phyloP scores from a whole-genome alignment of 2,113 vertebrate species.

The Panurus biarmicus region DNA sequence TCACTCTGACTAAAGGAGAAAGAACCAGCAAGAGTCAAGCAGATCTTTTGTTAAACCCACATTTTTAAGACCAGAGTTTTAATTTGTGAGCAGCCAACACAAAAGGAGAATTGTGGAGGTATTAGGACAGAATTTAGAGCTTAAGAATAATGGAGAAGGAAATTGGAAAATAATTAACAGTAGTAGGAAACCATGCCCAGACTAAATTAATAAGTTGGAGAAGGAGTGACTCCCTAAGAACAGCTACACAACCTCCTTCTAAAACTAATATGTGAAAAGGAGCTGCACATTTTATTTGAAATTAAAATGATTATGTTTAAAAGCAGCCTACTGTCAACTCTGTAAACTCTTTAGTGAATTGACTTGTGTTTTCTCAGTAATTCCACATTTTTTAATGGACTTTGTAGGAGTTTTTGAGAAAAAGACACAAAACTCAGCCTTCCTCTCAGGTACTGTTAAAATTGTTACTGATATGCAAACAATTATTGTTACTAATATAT shows the following conservation, averaged over 20 bases:
- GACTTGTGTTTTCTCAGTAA: neutral
- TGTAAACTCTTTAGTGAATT: neutral
- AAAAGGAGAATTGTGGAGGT: neutral
- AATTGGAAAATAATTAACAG: neutral
- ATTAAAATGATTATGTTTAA: neutral
- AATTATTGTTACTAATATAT: too few species aligned
- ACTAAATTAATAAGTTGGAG: neutral
- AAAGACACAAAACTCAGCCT: neutral
- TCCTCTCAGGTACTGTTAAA: neutral
- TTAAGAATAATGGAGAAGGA: neutral
- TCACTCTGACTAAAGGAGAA: neutral
- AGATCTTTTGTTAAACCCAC: neutral
- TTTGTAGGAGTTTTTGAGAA: neutral
- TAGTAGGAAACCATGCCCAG: neutral
- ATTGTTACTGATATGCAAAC: neutral
- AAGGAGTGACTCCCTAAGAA: neutral
- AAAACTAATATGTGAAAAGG: neutral
- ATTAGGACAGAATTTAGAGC: neutral
- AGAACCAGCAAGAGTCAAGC: neutral
- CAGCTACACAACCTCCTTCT: neutral
- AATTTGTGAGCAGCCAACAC: neutral
- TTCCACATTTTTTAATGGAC: neutral
- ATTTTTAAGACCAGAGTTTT: neutral
- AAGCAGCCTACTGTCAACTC: neutral
- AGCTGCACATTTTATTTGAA: neutral